Percentiles rank a stretch among this genome's conserved stretches.
These are phyloP conservation scores for Phasia obesa DNA, from an alignment of 2,888 invertebrate species.

Conservation along the genomic window DNA sequence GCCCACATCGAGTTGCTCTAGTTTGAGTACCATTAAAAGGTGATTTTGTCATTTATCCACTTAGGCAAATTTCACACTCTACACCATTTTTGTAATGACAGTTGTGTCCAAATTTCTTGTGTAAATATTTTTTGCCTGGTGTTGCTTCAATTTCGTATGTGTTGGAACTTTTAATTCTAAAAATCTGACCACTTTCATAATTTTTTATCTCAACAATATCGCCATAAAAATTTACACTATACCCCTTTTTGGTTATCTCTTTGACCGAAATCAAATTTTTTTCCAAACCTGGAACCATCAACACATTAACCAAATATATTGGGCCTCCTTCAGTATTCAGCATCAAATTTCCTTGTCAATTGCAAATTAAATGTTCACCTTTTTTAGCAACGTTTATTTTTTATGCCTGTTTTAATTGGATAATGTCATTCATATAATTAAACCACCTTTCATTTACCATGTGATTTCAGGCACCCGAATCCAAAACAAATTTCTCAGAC, in stretches of 20 bases:
- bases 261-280: background rate
- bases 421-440: background rate
- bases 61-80: constrained; percentile 12
- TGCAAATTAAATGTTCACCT: constrained; percentile 22
- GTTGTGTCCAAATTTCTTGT: constrained; percentile 21
- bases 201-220: constrained; percentile 12
- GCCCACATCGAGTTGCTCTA: background rate
- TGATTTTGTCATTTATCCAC: background rate
- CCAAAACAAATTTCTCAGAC: constrained; percentile 15
- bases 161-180: constrained; percentile 13
- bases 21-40: constrained; percentile 21
- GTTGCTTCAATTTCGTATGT: constrained; percentile 17
- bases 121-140: constrained; percentile 1
- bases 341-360: constrained; percentile 5
- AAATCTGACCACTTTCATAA: constrained; percentile 1
- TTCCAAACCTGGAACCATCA: constrained; percentile 24
- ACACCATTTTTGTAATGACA: background rate
- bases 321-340: background rate
- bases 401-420: background rate
- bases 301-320: constrained; percentile 27
- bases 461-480: constrained; percentile 41
- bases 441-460: constrained; percentile 25
- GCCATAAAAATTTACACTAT: too few species aligned
- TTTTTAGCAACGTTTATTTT: constrained; percentile 23
- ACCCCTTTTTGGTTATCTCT: too few species aligned